Base-by-base conservation (phyloP, 1,140 invertebrate species). In the Venturia canescens region DNA sequence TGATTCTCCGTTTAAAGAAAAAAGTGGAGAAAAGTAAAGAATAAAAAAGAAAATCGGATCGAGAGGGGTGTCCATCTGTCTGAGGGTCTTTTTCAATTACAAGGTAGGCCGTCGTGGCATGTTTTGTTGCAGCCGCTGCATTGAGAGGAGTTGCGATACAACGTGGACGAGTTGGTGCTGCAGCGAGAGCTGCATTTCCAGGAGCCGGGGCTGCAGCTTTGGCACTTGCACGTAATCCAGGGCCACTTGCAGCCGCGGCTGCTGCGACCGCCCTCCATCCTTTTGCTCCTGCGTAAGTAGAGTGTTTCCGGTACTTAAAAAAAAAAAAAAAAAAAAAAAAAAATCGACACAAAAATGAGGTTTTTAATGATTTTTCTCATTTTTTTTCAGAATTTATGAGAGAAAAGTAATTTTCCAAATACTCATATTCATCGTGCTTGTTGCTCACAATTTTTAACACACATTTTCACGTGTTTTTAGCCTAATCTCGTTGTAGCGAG, bases 211-310 rank as follows among this genome's bases (percentile, higher is more conserved):
- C 94, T 86, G 95, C 95, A 48, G 94, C 94, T 15, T 90, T 94
- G 50, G 94, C 95, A 44, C 94, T 96, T 82, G 94, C 95, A 66
- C 93, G 95, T 86, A 95, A 96, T 88, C 94, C 95, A 27, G 93
- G 94, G 81, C 95, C 95, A 50, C 92, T 96, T 82, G 94, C 95
- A 81, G 93, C 94, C 48, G 93, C 94, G 26, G 94, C 94, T 84
- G 94, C 95, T 83, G 94, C 94, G 63, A 95, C 94, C 83, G 94
- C 95, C 88, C 92, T 96, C 88, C 94, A 96, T 94, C 95, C 96
- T 91, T 96, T 96, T 92, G 94, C 96, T 90, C 95, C 96, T 29
- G 84, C 91, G 96, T 96, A 95, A 96, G 96, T 96, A 93, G 11
- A 77, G 29, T 26, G 18, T 63, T 67, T 44, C 1, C 60, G 26